phyloP scores from a whole-genome alignment of 1,140 invertebrate species.

The Episyrphus balteatus region DNA sequence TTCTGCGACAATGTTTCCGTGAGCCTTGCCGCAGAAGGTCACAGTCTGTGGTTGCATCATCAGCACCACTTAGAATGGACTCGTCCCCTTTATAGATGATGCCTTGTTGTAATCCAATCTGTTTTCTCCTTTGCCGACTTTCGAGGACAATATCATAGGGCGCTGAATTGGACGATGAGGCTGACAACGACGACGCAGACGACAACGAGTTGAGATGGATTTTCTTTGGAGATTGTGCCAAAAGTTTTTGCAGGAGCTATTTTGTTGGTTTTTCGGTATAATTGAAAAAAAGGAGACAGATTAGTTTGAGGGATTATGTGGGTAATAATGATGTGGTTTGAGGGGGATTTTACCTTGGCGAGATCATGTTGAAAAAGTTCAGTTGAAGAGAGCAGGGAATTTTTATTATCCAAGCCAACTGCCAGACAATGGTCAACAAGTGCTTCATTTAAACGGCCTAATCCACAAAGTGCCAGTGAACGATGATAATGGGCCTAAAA shows the following conservation, averaged over 20 bases:
- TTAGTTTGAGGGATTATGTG: not conserved
- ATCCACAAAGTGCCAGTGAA: conserved; percentile 48
- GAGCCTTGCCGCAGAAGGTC: conserved; percentile 17
- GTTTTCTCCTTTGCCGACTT: conserved; percentile 13
- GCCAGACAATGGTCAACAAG: conserved; percentile 47
- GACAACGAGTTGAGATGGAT: conserved; percentile 4
- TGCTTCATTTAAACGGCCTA: conserved; percentile 56
- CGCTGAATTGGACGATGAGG: conserved; percentile 8
- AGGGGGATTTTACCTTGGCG: conserved; percentile 22
- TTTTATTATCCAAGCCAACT: conserved; percentile 25
- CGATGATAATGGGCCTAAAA: conserved; percentile 54
- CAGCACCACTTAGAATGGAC: conserved; percentile 1
- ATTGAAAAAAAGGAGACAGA: not conserved
- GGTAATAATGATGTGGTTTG: not conserved
- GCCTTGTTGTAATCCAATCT: conserved; percentile 2
- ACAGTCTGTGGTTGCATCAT: conserved; percentile 1
- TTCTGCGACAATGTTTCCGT: conserved; percentile 28
- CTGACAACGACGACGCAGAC: conserved; percentile 1
- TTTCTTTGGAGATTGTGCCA: conserved; percentile 29
- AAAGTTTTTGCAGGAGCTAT: conserved; percentile 32
- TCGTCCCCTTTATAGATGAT: conserved; percentile 3
- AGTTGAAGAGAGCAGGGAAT: conserved; percentile 32
- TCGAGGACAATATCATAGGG: conserved; percentile 23
- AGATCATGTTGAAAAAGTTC: conserved; percentile 37
- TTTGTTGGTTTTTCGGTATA: too few relatives aligned